Evolutionary conservation across 2,888 invertebrate genomes (phyloP), one percentile per base, ranked within the genome.

Genomic region (Netelia inedita): DNA sequence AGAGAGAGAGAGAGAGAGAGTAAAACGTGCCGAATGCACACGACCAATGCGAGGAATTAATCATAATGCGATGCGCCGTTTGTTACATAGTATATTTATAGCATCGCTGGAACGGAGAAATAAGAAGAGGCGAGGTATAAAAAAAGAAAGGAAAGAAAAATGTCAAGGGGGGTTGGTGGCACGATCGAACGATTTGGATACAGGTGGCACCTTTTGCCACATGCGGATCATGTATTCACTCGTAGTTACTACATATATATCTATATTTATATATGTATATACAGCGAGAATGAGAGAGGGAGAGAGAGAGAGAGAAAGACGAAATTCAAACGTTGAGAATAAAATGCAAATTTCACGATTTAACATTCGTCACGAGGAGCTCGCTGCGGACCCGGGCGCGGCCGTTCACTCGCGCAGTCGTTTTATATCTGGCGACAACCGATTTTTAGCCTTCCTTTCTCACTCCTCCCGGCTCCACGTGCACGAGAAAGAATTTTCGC

Each of bases 291-390:
- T 19, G 61, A 55, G 19, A 16, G 68, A 21, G 8, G 53, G 35
- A 63, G 69, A 50, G 59, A 61, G 16, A 59, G n/a, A 61, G 59
- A 23, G 19, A 23, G 61, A 61, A n/a, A 53, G 23, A 73, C 73
- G 65, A 83, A 83, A 85, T 71, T 78, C 81, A 73, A 85, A 82
- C 84, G 78, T 61, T 79, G 79, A 63, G 85, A 74, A 82, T 82
- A 78, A 86, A 88, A 89, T 89, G 89, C 86, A 88, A 88, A 89
- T 88, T 69, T 73, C 55, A 59, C 83, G 84, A 76, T 86, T 89
- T 88, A 88, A 88, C 85, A 89, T 89, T 89, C 88, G 89, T 88
- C 89, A 88, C 79, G 87, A 82, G 81, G 41, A 55, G 16, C 21
- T 14, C 57, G 72, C 68, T 63, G 63, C 82, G 71, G 86, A 86